Conservation (phyloP, 2,888 invertebrate species). For the Beris morrisii region DNA sequence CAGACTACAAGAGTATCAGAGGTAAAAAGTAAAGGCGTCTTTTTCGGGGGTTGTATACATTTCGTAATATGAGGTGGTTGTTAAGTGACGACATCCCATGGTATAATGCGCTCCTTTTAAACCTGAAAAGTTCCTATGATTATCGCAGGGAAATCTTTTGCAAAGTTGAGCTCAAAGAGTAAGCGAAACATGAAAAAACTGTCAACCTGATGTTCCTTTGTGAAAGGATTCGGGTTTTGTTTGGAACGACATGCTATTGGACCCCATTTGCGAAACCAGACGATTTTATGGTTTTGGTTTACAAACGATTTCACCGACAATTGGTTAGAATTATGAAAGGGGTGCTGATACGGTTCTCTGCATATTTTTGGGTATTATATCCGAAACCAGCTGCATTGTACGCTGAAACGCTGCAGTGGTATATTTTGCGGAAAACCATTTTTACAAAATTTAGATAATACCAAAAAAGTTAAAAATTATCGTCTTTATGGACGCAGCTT, state of each 20-base stretch:
- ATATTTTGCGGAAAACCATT: too few relatives aligned
- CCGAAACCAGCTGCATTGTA: too few relatives aligned
- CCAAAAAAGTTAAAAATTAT: too few relatives aligned
- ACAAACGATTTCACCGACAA: constrained; percentile 29
- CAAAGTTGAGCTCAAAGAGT: background rate
- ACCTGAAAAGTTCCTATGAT: constrained; percentile 18
- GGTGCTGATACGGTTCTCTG: too few relatives aligned
- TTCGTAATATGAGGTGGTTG: constrained; percentile 27
- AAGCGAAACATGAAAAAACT: constrained; percentile 3
- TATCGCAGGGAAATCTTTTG: constrained; percentile 19
- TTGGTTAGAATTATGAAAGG: background rate
- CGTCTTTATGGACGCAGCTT: too few relatives aligned
- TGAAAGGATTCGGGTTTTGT: constrained; percentile 16
- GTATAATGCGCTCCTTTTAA: constrained; percentile 14
- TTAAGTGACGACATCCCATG: constrained; percentile 24
- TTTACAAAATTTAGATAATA: too few relatives aligned
- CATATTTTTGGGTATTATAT: too few relatives aligned
- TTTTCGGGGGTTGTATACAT: background rate
- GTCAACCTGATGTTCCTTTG: constrained; percentile 19
- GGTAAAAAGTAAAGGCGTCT: background rate
- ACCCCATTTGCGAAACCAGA: constrained; percentile 24
- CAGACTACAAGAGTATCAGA: constrained; percentile 1
- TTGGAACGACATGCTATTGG: constrained; percentile 10
- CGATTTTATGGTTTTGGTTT: constrained; percentile 23
- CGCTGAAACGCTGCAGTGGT: too few relatives aligned